Percentiles rank a stretch among this genome's conserved stretches.
phyloP scores from a whole-genome alignment of 2,888 invertebrate genomes.

The Cistogaster globosa region DNA sequence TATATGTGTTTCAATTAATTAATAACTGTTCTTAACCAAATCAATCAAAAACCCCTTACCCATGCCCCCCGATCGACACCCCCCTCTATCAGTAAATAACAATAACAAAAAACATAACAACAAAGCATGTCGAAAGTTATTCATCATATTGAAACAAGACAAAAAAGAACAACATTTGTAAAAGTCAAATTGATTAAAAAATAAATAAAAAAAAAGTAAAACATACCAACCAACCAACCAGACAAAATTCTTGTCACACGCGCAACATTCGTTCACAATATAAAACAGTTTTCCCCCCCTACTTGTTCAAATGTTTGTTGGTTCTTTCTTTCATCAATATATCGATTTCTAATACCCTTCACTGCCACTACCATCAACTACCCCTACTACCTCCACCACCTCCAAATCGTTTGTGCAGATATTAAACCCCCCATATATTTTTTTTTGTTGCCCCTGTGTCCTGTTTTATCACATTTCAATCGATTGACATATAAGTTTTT shows the following conservation, averaged over 20 bases:
- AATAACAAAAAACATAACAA: conserved; percentile 41
- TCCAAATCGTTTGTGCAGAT: conserved; percentile 57
- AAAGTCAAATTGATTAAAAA: conserved; percentile 40
- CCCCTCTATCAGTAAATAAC: conserved; percentile 57
- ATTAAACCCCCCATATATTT: conserved; percentile 26
- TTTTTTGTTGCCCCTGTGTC: conserved; percentile 28
- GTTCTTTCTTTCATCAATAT: conserved; percentile 52
- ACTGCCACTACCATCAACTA: conserved; percentile 20
- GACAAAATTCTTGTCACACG: conserved; percentile 40
- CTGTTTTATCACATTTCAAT: conserved; percentile 40
- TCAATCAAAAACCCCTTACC: conserved; percentile 16
- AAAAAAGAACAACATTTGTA: conserved; percentile 63
- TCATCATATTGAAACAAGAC: conserved; percentile 60
- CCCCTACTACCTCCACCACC: neutral
- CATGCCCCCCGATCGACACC: conserved; percentile 49
- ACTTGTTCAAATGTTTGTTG: conserved; percentile 61
- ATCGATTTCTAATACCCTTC: conserved; percentile 34
- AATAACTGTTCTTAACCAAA: conserved; percentile 59
- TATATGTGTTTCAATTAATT: conserved; percentile 50
- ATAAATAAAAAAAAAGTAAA: conserved; percentile 7
- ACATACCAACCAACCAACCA: conserved; percentile 3
- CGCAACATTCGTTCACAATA: conserved; percentile 32
- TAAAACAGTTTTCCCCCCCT: conserved; percentile 6
- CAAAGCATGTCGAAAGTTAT: conserved; percentile 66
- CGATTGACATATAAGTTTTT: conserved; percentile 16